Base-by-base conservation (phyloP, 2,797 vertebrate genomes). In the Carapus acus region DNA sequence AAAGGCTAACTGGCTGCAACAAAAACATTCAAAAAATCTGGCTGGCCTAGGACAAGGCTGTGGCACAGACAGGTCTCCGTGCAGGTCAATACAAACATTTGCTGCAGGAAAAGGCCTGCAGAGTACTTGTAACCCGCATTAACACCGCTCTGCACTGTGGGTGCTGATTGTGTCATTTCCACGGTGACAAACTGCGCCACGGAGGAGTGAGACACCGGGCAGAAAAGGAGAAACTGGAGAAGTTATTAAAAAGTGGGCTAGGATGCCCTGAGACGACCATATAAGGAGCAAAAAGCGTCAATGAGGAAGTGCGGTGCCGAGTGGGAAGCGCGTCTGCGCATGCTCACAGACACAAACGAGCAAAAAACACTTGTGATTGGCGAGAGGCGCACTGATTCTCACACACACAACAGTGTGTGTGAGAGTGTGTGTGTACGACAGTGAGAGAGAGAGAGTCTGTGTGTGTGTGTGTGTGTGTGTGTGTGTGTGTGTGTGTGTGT, bases 221-320 rank as follows among this genome's bases (percentile, higher is more conserved):
- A 1, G 29, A 54, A 55, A n/a, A 43, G 9, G 1, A 64, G 37
- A 71, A 70, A 70, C 57, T 40, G 63, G 57, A 77, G 66, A 78
- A 65, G 54, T 62, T 53, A 53, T 64, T 70, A 1, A 56, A 60
- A 33, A 58, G 16, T 40, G 57, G 21, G 53, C 77, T 80, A 71
- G 34, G 82, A 85, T 74, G 58, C 66, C 43, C 61, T 81, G 77
- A 92, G 90, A 90, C 78, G 78, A 88, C 93, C 93, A 93, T 95
- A 95, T 96, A 95, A 91, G 93, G 90, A 89, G 85, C 89, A 84
- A 88, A 91, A 85, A 49, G 82, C 72, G 76, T 80, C 84, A 92
- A 91, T 88, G 90, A 92, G 94, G 93, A 97, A 96, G 90, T 89
- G 88, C 79, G 47, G 60, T n/a, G 55, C 59, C 47, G 85, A 88